Conservation (phyloP, 2,113 vertebrate species). For the Lagopus muta region DNA sequence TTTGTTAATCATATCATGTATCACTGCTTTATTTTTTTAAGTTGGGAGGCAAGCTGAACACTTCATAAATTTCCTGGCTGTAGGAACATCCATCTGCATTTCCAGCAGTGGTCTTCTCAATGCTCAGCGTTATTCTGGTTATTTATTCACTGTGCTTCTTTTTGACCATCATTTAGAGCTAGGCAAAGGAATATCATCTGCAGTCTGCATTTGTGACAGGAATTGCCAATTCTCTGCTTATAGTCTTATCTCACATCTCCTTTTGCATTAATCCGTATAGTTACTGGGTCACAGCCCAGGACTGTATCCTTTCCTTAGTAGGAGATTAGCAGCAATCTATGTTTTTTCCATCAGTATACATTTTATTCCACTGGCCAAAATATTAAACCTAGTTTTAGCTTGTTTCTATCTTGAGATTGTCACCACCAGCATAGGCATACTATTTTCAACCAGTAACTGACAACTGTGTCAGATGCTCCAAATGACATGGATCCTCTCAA, state of each 20-base stretch:
- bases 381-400: not conserved
- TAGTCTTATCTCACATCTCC: not conserved
- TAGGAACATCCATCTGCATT: not conserved
- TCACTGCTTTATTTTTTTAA: not conserved
- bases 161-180: not conserved
- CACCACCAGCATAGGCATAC: not conserved
- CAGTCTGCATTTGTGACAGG: not conserved
- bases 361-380: not conserved
- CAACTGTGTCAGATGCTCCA: fast-evolving
- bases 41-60: not conserved
- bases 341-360: not conserved
- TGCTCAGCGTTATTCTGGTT: not conserved
- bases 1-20: not conserved
- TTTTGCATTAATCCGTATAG: not conserved
- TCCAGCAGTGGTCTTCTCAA: not conserved
- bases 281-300: not conserved
- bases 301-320: not conserved
- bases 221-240: not conserved
- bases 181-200: not conserved
- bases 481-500: not conserved
- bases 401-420: not conserved
- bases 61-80: not conserved
- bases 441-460: not conserved
- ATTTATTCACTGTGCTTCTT: not conserved
- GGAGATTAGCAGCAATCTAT: not conserved